Evolutionary conservation across 1,140 invertebrate species (phyloP).

Genomic region (fruit fly (Drosophila melanogaster)): Release_6_plus_ISO1_MT NT_033777.3:28525001-28525500

Average conservation of each 20-base stretch:
- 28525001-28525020: conserved; percentile 89
- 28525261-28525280: conserved; percentile 91
- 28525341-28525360: background rate
- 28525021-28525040: conserved; percentile 89
- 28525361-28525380: conserved; percentile 53
- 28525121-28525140: conserved; percentile 69
- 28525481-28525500: conserved; percentile 98
- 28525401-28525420: conserved; percentile 88
- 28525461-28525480: conserved; percentile 96
- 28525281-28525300: conserved; percentile 90
- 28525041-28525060: conserved; percentile 48
- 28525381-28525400: conserved; percentile 53
- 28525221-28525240: conserved; percentile 89
- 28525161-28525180: conserved; percentile 89
- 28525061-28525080: conserved; percentile 50
- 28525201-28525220: conserved; percentile 92
- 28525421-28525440: conserved; percentile 91
- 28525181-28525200: conserved; percentile 93
- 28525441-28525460: conserved; percentile 90
- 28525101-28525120: conserved; percentile 55
- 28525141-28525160: conserved; percentile 88
- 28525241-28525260: conserved; percentile 93
- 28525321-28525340: conserved; percentile 21
- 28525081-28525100: conserved; percentile 16
- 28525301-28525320: conserved; percentile 85